Percentiles rank a stretch among this genome's conserved stretches.
Evolutionary conservation across 1,140 invertebrate genomes (phyloP).

Genomic region (Pseudomyrmex sp.): DNA sequence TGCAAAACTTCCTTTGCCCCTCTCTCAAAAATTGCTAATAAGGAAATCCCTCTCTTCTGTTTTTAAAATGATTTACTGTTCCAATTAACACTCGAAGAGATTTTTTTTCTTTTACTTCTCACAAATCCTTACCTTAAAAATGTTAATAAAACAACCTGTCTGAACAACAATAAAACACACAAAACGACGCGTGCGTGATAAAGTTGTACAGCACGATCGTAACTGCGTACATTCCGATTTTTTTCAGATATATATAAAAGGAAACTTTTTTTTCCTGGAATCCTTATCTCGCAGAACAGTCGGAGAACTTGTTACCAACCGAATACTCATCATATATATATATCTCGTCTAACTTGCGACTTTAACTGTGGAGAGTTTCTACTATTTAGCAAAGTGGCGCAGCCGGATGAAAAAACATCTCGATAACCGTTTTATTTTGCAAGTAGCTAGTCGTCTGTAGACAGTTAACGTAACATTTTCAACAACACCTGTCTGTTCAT

Average conservation of each 20-base stretch:
- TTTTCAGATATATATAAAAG: background rate
- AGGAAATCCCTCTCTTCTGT: no score
- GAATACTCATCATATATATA: background rate
- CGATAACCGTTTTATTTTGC: background rate
- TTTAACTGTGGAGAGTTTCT: background rate
- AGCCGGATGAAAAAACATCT: background rate
- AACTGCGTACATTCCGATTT: background rate
- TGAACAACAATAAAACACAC: background rate
- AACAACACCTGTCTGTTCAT: slow-evolving; percentile 27
- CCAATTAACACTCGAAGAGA: background rate
- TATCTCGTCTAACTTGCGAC: background rate
- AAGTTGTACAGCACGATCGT: background rate
- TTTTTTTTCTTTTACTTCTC: background rate
- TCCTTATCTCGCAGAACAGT: slow-evolving; percentile 31
- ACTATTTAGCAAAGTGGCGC: background rate
- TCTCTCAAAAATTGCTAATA: background rate
- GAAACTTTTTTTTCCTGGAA: slow-evolving; percentile 3
- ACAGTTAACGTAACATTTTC: slow-evolving; percentile 35
- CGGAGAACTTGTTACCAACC: slow-evolving; percentile 36
- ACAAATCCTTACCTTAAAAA: background rate
- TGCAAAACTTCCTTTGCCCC: no score
- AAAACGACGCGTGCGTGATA: slow-evolving; percentile 5
- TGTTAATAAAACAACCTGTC: background rate
- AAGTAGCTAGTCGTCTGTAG: slow-evolving; percentile 31
- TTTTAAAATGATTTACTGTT: background rate